phyloP scores from a whole-genome alignment of 2,888 invertebrate species.

The Troides helena region DNA sequence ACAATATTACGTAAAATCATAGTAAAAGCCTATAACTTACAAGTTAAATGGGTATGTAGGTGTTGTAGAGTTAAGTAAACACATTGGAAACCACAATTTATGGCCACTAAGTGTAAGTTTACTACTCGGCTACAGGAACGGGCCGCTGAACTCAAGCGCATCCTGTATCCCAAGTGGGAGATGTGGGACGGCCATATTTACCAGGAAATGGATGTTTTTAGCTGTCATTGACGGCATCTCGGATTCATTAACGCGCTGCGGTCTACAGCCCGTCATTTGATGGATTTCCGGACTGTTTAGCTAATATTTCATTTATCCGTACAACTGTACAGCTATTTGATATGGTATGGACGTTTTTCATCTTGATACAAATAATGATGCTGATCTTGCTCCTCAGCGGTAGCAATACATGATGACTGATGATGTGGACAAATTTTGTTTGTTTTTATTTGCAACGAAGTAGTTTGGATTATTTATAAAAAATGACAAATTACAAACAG shows the following conservation, averaged over 20 bases:
- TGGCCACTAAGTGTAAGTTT: slow-evolving; percentile 61
- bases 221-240: slow-evolving; percentile 65
- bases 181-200: slow-evolving; percentile 68
- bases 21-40: not conserved
- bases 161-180: slow-evolving; percentile 68
- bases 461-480: no score
- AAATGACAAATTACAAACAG: no score
- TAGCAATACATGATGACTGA: no score
- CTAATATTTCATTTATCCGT: no score
- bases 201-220: slow-evolving; percentile 75
- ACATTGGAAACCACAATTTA: slow-evolving; percentile 61
- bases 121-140: slow-evolving; percentile 52
- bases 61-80: slow-evolving; percentile 32
- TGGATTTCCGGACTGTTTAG: not conserved
- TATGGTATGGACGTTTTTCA: no score
- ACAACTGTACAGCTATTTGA: no score
- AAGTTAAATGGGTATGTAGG: slow-evolving; percentile 16
- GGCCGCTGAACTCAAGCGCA: slow-evolving; percentile 62
- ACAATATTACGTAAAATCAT: not conserved
- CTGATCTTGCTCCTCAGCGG: no score
- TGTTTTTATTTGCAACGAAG: no score
- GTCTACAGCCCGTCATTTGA: slow-evolving; percentile 42
- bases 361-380: no score
- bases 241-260: slow-evolving; percentile 65
- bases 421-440: no score